Percentiles rank a stretch among this genome's conserved stretches.
Conservation (phyloP, 2,888 invertebrate genomes). For the Adelphocoris suturalis region DNA sequence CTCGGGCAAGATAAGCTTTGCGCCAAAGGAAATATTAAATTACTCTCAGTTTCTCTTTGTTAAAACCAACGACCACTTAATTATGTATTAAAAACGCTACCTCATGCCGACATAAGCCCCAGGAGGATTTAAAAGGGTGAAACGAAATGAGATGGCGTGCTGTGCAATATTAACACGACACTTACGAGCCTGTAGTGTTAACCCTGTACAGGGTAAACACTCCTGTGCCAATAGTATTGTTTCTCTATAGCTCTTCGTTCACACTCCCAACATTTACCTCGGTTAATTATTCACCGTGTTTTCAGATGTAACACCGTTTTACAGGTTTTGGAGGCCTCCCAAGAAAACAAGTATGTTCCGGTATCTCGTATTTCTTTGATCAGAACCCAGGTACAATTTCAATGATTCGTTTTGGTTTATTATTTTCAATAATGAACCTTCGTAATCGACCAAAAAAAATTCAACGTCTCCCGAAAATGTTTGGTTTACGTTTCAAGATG, state of each 20-base stretch:
- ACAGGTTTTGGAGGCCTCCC: too few species aligned
- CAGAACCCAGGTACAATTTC: too few species aligned
- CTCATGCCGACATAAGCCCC: constrained; percentile 29
- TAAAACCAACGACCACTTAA: constrained; percentile 44
- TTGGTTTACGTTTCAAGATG: too few species aligned
- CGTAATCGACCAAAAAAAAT: too few species aligned
- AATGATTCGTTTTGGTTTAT: too few species aligned
- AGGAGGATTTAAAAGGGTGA: constrained; percentile 25
- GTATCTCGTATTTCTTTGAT: too few species aligned
- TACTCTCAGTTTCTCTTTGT: constrained; percentile 43
- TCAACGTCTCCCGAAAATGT: too few species aligned
- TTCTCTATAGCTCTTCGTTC: neutral
- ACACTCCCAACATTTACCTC: neutral
- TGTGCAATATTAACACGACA: constrained; percentile 14
- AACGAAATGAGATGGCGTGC: constrained; percentile 39
- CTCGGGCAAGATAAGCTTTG: constrained; percentile 28
- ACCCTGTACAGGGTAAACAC: neutral
- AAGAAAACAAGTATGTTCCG: too few species aligned
- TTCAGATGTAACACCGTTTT: too few species aligned
- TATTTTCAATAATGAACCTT: too few species aligned
- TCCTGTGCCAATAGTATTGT: neutral
- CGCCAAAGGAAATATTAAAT: constrained; percentile 39
- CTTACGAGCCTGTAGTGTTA: neutral
- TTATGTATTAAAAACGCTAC: constrained; percentile 35
- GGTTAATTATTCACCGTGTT: too few species aligned